Evolutionary conservation across 2,888 invertebrate species (phyloP), one percentile per base, ranked within the genome.

Genomic region (Stenodera caucasica): DNA sequence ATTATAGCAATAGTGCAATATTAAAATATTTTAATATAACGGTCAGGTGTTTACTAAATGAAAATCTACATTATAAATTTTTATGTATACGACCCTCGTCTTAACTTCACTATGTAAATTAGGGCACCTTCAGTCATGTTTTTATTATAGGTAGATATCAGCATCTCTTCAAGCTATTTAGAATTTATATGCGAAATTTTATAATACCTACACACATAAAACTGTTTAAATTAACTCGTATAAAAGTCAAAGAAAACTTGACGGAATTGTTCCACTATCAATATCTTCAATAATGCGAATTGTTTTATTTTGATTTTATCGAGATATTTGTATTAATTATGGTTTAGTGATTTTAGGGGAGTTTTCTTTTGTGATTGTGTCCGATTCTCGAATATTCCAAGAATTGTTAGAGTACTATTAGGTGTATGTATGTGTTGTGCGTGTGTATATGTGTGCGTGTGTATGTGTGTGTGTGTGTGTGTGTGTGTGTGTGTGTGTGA

Each of bases 101-200:
- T 21, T 45, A 45, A 40, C 14, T 21, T 8, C 9, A 45, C 45
- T 45, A 45, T 45, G 45, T 45, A 45, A 45, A 45, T 45, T 45
- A 45, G 45, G 18, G 21, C 21, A 21, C 21, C 45, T 45, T 21
- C 21, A 45, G 45, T 45, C 45, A 45, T 45, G 45, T 45, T 45
- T 45, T 45, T 45, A 58, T 61, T 61, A 61, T 58, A 57, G 60
- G 55, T 54, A 45, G 21, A 45, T 45, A 45, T 45, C 45, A 56
- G 57, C 51, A 54, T 57, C 50, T 50, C 62, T 56, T 56, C 55
- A 23, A 45, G 56, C 55, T 54, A 49, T 54, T 57, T 54, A 57
- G 62, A 66, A 69, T 70, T 68, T 56, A 57, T 57, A 66, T 64
- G 59, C 68, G 62, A 67, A 68, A 67, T 69, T 70, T 69, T 65